Percentiles rank a stretch among this genome's conserved stretches.
These are phyloP conservation scores for Argyra leucocephala DNA, from an alignment of 2,888 invertebrate genomes.

Conservation along the genomic window DNA sequence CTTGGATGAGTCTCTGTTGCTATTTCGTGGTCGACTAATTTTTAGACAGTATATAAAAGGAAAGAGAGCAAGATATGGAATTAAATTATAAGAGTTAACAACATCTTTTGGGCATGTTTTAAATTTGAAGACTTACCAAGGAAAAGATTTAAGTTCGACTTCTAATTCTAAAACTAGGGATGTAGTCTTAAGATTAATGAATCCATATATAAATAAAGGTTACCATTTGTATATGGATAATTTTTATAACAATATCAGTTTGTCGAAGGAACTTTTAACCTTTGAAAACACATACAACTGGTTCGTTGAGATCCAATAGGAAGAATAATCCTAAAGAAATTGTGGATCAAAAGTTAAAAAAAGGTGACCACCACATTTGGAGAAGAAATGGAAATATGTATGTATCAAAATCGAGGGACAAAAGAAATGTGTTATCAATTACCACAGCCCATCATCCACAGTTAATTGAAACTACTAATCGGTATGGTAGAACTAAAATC, in stretches of 20 bases:
- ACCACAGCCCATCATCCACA: neutral
- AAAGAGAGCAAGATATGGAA: too few species aligned
- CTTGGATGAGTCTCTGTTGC: too few species aligned
- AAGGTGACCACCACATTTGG: constrained; percentile 14
- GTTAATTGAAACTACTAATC: neutral
- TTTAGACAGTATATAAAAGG: too few species aligned
- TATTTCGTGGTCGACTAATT: too few species aligned
- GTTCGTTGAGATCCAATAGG: constrained; percentile 14
- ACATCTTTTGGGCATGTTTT: too few species aligned
- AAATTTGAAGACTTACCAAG: too few species aligned
- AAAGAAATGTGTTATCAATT: neutral
- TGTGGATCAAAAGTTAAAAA: constrained; percentile 14
- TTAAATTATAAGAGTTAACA: too few species aligned
- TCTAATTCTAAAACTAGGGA: too few species aligned
- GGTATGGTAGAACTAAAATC: neutral
- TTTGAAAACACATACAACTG: constrained; percentile 14
- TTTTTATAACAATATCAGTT: constrained; percentile 17
- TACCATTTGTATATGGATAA: constrained; percentile 19
- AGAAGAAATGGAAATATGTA: neutral
- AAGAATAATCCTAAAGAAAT: constrained; percentile 14
- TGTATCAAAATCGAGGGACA: neutral
- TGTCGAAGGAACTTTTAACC: constrained; percentile 12
- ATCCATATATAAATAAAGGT: too few species aligned
- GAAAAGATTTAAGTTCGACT: too few species aligned
- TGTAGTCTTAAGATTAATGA: too few species aligned